Evolutionary conservation across 2,113 vertebrate species (phyloP), one percentile per base, ranked within the genome.

Genomic region (Piaya cayana): DNA sequence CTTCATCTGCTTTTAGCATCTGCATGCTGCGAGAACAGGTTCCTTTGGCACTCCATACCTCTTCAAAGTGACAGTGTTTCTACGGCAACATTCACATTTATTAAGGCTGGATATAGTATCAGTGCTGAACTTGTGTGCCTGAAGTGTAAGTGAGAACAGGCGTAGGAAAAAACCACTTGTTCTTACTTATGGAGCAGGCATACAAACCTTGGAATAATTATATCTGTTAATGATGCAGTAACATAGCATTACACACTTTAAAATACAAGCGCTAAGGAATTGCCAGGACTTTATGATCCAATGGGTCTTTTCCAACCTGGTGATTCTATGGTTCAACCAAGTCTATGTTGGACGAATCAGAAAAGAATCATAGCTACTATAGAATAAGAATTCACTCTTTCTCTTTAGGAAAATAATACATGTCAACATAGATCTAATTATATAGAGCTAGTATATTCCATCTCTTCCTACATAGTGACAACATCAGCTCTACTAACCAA

Each of bases 1-100:
- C 93, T 95, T 92, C 69, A 75, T 92, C 82, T 95, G 95, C 86
- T 95, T 94, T 92, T 86, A 85, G 88, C 90, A 88, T 68, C 96
- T 96, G 93, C 84, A 90, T 15, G 65, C 79, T 84, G 75, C 12
- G 12, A 77, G 84, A 94, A 85, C 86, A 92, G 92, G 77, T 95
- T 95, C 94, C 90, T 70, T 39, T 52, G 47, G 62, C 5, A 9
- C 39, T 86, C 77, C 12, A 10, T 86, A 90, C 87, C 94, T 94
- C 89, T 96, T 27, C 77, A 20, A 68, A 89, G 69, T 59, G 92
- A 92, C 26, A 53, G 76, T 2, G 79, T 97, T 97, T 94, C 97
- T 93, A 91, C 7, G 15, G 96, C 68, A 97, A 97, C 88, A 8
- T 65, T 95, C 85, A 62, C 82, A 68, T 95, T 91, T 83, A 90